Evolutionary conservation across 2,113 vertebrate genomes (phyloP).

Genomic region (Agelaius phoeniceus): DNA sequence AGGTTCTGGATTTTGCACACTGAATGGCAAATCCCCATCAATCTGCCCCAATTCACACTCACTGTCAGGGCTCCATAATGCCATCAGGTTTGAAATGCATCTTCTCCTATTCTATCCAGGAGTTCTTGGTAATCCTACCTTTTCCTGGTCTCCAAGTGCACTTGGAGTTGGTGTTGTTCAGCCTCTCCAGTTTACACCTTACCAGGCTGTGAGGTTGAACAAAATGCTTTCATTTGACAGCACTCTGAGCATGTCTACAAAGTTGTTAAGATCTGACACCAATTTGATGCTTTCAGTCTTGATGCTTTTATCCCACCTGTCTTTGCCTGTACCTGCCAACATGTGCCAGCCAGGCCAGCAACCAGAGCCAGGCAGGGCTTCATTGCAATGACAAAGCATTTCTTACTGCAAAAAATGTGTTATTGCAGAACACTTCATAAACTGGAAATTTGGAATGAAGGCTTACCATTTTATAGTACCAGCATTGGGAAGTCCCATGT

Average conservation of each 20-base stretch:
- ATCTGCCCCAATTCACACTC: accelerated
- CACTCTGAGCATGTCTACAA: accelerated
- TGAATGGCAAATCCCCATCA: not conserved
- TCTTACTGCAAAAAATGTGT: not conserved
- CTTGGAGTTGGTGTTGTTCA: not conserved
- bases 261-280: not conserved
- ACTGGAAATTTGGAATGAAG: not conserved
- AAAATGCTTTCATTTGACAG: not conserved
- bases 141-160: not conserved
- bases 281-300: not conserved
- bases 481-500: not conserved
- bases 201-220: not conserved
- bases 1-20: not conserved
- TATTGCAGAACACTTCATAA: not conserved
- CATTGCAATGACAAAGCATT: not conserved
- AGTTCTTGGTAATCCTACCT: not conserved
- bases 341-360: not conserved
- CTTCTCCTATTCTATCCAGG: not conserved
- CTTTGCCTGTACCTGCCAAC: not conserved
- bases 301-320: not conserved
- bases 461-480: not conserved
- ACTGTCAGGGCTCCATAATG: not conserved
- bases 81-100: not conserved
- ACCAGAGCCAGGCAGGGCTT: not conserved
- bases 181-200: not conserved